phyloP scores from a whole-genome alignment of 2,113 vertebrate genomes.

The Syrmaticus mikado region DNA sequence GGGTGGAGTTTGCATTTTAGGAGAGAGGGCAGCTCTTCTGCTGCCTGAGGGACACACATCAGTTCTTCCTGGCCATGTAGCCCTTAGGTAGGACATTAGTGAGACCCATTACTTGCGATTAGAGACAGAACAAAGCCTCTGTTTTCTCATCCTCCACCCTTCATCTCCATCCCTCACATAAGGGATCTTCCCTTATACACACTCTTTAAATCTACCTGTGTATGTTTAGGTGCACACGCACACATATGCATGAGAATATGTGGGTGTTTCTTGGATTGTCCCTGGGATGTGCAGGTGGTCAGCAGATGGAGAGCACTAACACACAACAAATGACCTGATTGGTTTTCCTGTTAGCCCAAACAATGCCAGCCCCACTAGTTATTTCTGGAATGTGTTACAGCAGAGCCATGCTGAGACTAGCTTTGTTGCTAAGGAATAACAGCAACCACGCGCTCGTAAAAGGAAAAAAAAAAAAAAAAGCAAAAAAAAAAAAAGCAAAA shows the following conservation, averaged over 20 bases:
- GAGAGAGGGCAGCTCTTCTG: neutral
- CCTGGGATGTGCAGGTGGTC: accelerated
- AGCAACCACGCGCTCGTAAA: neutral
- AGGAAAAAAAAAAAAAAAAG: neutral
- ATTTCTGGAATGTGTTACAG: slow-evolving; percentile 54
- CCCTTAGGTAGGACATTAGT: neutral
- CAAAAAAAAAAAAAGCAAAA: neutral
- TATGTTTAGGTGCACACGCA: accelerated
- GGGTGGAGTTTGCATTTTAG: neutral
- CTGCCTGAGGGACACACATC: neutral
- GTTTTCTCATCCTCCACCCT: neutral
- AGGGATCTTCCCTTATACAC: neutral
- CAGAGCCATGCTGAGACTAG: slow-evolving; percentile 3
- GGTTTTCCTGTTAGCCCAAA: slow-evolving; percentile 1
- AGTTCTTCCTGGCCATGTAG: neutral
- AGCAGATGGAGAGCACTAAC: slow-evolving; percentile 19
- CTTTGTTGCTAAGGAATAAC: slow-evolving; percentile 65
- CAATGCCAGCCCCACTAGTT: slow-evolving; percentile 24
- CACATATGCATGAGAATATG: too few species aligned
- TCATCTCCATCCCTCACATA: neutral
- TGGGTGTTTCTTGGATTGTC: neutral
- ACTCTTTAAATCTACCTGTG: accelerated
- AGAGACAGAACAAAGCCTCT: neutral
- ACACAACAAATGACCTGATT: neutral
- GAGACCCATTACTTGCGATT: neutral